phyloP scores from a whole-genome alignment of 2,113 vertebrate genomes.

The Eretmochelys imbricata region DNA sequence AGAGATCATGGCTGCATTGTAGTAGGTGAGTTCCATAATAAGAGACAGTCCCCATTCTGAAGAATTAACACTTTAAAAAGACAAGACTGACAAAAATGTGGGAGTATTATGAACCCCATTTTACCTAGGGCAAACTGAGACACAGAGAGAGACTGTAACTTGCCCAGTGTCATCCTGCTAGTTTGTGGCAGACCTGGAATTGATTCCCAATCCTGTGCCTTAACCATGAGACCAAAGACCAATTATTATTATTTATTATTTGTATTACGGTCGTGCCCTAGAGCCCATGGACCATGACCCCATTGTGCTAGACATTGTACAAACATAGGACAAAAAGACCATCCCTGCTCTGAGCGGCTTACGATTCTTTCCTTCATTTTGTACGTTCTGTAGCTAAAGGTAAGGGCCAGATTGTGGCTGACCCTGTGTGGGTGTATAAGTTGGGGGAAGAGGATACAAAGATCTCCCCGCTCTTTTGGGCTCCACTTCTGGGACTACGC shows the following conservation, averaged over 20 bases:
- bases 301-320: not conserved
- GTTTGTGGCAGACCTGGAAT: not conserved
- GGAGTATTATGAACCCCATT: not conserved
- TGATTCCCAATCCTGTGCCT: not conserved
- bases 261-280: not conserved
- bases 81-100: not conserved
- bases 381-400: not conserved
- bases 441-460: not conserved
- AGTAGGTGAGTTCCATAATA: not conserved
- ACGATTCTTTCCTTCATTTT: not conserved
- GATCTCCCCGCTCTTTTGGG: not conserved
- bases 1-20: not conserved
- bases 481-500: not conserved
- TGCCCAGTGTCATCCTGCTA: not conserved
- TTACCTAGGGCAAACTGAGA: not conserved
- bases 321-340: not conserved
- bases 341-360: too few species aligned
- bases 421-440: not conserved
- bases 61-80: not conserved
- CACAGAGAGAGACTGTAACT: not conserved
- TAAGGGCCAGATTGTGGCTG: not conserved
- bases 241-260: not conserved
- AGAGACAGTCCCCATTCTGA: not conserved
- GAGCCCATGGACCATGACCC: not conserved
- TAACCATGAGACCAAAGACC: not conserved